Evolutionary conservation across 2,797 vertebrate species (phyloP), one percentile per base, ranked within the genome.

Genomic region (Varecia variegata): DNA sequence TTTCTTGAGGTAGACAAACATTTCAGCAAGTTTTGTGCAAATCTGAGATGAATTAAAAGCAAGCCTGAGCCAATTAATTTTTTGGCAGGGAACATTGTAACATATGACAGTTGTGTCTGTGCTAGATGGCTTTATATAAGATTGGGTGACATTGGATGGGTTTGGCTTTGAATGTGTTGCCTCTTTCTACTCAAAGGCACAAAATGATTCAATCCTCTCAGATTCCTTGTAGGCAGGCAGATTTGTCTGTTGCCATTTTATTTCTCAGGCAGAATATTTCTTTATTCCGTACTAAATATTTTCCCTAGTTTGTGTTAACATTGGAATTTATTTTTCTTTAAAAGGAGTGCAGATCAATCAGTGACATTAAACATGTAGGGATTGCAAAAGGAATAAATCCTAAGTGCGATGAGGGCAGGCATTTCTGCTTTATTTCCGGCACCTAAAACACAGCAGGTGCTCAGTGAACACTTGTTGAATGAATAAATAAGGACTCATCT

Each of bases 11-110:
- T 97, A 96, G 86, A 94, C 80, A 96, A 96, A 97, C 87, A 84
- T 97, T 97, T 90, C 87, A 96, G 93, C 60, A 95, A 92, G 89
- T 96, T 97, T 95, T 94, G 45, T 88, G 81, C 65, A 97, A 97
- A 95, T 97, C 91, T 97, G 80, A 83, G 82, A 94, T 95, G 95
- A 93, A 97, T 96, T 97, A 97, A 96, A 97, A 97, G 96, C 93
- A 80, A 90, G 82, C 81, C 73, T 56, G 56, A 92, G 97, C 97
- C 96, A 97, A 97, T 98, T 97, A 98, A 94, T 97, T 96, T 98
- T 96, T 97, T 97, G 97, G 96, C 97, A 96, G 77, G 47, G 87
- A 96, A 92, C 91, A 85, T 12, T 92, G 87, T 74, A 96, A 81
- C 97, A 97, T 96, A 97, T 65, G 97, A 97, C 0, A 13, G 91